Evolutionary conservation across 2,888 invertebrate genomes (phyloP), one percentile per base, ranked within the genome.

Genomic region (Dichetophora obliterata): DNA sequence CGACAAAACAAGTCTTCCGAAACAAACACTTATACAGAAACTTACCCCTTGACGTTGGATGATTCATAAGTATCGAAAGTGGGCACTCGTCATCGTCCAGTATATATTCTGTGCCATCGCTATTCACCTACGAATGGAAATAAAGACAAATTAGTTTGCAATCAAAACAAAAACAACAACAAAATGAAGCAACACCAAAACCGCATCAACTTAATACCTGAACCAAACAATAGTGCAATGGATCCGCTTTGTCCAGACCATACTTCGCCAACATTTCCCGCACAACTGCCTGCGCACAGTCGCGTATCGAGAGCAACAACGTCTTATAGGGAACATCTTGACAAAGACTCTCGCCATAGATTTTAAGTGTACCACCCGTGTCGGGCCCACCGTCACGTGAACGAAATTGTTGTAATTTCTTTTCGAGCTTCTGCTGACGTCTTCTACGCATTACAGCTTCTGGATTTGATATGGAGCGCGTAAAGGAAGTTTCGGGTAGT

Each of bases 321-420:
- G 99, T 99, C 91, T 99, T 99, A 91, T 99, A 99, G 70, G 99
- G 99, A 86, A 98, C 98, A 90, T 98, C 98, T 84, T 96, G 95
- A 86, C 97, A 96, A 59, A 99, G 91, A 19, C 98, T 96, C 87
- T 98, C 97, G 59, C 99, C 99, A 90, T 99, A 99, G 83, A 99
- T 98, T 89, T 96, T 95, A 63, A 97, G 90, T 3, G 96, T 96
- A 72, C 96, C 96, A 91, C 94, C 94, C 59, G 97, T 97, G 88
- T 98, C 98, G 6, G 97, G 97, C 1, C 97, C 97, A 63, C 98
- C 98, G 86, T 98, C 98, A 89, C 96, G 95, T 75, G 96, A 96
- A 79, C 97, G 93, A 90, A 98, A 98, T 90, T 98, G 97, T 87
- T 98, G 97, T 85, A 99, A 91, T 90, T 98, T 98, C 87, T 96